Evolutionary conservation across 2,113 vertebrate genomes (phyloP), one percentile per base, ranked within the genome.

Genomic region (Poeciliopsis prolifica): DNA sequence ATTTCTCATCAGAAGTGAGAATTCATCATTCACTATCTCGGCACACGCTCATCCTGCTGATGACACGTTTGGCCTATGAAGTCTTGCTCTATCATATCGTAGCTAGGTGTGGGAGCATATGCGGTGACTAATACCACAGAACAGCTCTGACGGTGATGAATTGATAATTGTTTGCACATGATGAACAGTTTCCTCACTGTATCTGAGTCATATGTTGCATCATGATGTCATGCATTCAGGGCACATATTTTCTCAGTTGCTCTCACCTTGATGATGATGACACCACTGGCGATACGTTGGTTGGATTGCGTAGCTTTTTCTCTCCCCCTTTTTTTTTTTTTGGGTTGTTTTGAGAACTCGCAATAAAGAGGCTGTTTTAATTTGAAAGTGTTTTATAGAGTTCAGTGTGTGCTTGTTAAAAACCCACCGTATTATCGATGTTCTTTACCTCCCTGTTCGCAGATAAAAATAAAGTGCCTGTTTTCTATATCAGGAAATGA

Each of bases 101-200:
- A 79, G 71, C 83, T 81, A 91, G 89, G 86, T 93, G 88, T 83
- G 72, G 83, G 81, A 86, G 70, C 79, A 76, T 81, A 80, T 84
- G 86, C 28, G 1, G 79, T 92, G 90, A 93, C 82, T 92, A 89
- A 93, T 83, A 24, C 65, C 81, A 75, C 87, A 84, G 91, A 89
- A 82, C 65, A 85, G 54, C 77, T 84, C 65, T 88, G 89, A 94
- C 82, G 88, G 81, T 80, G 80, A 75, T 86, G 88, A 89, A 91
- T 83, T 88, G 85, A 77, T 92, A 85, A 90, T 87, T 88, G 88
- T 87, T 87, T 88, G 87, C 81, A 78, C 78, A 89, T 48, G 78
- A 88, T 90, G 83, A 91, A 89, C 80, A 67, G 86, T 83, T 88
- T 90, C 51, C 85, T 84, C 80, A 76, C 80, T 84, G 74, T 78